These are phyloP conservation scores for Nomada fabriciana DNA, from an alignment of 2,888 invertebrate species.

Conservation along the genomic window DNA sequence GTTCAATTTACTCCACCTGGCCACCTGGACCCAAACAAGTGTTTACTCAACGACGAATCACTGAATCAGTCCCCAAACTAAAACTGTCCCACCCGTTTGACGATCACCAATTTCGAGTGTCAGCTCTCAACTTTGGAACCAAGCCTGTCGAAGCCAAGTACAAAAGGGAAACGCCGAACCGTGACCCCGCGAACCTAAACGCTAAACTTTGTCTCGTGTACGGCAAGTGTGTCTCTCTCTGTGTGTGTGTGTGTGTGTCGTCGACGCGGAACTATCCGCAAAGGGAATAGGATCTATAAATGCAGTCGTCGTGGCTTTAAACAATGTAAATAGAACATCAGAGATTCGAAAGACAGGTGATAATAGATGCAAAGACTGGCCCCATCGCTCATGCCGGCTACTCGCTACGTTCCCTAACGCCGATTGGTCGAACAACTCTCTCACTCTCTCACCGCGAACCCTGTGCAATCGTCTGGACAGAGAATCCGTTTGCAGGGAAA, in stretches of 20 bases:
- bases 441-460: conserved; percentile 36
- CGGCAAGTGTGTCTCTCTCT: neutral
- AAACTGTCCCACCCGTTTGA: too few species aligned
- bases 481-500: too few species aligned
- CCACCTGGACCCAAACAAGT: too few species aligned
- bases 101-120: neutral
- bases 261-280: conserved; percentile 28
- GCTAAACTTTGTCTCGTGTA: conserved; percentile 26
- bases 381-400: conserved; percentile 84
- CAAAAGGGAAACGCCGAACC: neutral
- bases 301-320: conserved; percentile 68
- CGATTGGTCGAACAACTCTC: conserved; percentile 61
- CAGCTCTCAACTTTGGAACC: conserved; percentile 17
- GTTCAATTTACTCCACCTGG: too few species aligned
- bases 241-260: neutral
- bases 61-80: too few species aligned
- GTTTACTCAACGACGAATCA: too few species aligned
- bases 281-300: conserved; percentile 61
- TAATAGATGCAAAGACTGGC: conserved; percentile 83
- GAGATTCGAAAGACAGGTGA: conserved; percentile 83
- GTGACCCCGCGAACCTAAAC: neutral
- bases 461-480: neutral
- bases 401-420: conserved; percentile 70
- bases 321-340: conserved; percentile 68
- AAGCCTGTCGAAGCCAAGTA: conserved; percentile 29